Evolutionary conservation across 2,113 vertebrate species (phyloP).

Genomic region (Anguilla japonica): DNA sequence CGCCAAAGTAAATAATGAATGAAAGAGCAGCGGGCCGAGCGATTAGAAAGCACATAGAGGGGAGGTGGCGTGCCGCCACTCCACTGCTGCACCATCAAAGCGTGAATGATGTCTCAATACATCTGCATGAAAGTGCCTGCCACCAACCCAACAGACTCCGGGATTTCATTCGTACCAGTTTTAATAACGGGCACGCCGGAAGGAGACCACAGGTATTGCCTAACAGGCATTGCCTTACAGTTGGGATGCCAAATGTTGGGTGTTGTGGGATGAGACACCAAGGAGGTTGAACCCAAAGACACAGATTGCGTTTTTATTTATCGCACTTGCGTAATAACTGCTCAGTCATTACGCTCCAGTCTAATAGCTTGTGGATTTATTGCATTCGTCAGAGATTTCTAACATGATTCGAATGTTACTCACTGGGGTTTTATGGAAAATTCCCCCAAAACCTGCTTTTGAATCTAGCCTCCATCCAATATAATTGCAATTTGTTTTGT

Average conservation of each 20-base stretch:
- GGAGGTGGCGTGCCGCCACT: not conserved
- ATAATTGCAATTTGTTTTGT: not conserved
- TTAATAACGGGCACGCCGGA: not conserved
- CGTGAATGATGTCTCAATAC: not conserved
- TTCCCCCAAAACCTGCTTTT: not conserved
- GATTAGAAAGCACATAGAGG: not conserved
- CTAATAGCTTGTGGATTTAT: not conserved
- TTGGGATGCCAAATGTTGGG: not conserved
- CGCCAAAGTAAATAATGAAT: constrained; percentile 40
- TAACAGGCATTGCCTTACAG: not conserved
- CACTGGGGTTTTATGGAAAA: not conserved
- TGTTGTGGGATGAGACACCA: not conserved
- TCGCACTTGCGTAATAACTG: not conserved
- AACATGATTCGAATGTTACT: not conserved
- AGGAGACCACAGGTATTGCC: not conserved
- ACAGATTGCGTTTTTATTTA: not conserved
- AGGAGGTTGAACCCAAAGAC: not conserved
- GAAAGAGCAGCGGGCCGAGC: constrained; percentile 21
- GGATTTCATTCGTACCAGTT: constrained; percentile 8
- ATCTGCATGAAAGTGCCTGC: not conserved
- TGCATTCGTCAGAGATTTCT: not conserved
- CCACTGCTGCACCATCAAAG: not conserved
- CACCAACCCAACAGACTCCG: not conserved
- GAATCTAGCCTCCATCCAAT: not conserved
- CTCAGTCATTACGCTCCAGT: not conserved